Conservation (phyloP, 2,888 invertebrate species). For the Tineola bisselliella region DNA sequence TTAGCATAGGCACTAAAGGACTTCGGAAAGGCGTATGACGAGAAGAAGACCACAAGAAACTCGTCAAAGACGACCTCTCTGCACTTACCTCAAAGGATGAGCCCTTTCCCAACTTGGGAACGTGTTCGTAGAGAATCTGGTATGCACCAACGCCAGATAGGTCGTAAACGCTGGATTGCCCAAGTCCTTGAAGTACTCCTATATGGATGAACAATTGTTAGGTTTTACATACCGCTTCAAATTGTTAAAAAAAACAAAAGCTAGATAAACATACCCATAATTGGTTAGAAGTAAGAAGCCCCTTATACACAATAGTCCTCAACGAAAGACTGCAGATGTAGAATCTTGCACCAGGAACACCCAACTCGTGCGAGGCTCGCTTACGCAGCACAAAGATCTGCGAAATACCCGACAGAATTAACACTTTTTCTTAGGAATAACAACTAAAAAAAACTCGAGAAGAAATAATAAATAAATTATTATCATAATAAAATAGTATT, state of each 20-base stretch:
- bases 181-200: conserved; percentile 80
- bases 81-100: conserved; percentile 91
- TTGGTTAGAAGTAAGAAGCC: conserved; percentile 95
- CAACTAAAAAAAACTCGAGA: background rate
- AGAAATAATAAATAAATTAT: too few relatives aligned
- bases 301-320: conserved; percentile 95
- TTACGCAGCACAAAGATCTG: conserved; percentile 94
- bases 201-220: conserved; percentile 24
- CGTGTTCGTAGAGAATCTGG: conserved; percentile 98
- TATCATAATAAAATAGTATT: background rate
- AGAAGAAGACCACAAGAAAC: too few relatives aligned
- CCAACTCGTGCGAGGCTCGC: conserved; percentile 88
- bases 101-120: conserved; percentile 99
- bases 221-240: background rate
- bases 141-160: conserved; percentile 96
- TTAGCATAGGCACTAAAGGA: too few relatives aligned
- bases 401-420: conserved; percentile 17
- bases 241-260: background rate
- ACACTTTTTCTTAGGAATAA: background rate
- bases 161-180: conserved; percentile 85
- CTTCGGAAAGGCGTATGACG: too few relatives aligned
- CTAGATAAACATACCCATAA: conserved; percentile 75
- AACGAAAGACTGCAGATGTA: conserved; percentile 96
- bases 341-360: conserved; percentile 86
- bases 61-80: too few relatives aligned